Conservation (phyloP, 1,140 invertebrate genomes). For the Laupala kohalensis region DNA sequence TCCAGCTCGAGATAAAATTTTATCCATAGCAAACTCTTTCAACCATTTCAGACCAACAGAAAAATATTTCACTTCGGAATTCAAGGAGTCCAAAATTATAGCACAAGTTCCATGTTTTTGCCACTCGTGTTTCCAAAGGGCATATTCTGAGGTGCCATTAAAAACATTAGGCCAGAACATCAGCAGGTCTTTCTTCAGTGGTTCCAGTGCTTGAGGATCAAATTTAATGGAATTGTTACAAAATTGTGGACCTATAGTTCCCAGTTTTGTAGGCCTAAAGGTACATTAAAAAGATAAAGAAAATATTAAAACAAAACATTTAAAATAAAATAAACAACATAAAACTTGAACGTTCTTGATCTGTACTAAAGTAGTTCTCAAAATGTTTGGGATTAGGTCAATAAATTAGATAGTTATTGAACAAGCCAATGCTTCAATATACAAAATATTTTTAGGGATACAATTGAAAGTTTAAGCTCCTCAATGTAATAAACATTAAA, state of each 20-base stretch:
- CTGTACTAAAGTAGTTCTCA: no score
- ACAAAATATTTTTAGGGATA: no score
- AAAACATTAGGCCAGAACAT: conserved; percentile 57
- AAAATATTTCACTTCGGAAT: conserved; percentile 61
- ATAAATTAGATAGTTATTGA: no score
- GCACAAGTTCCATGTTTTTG: conserved; percentile 74
- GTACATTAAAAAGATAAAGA: conserved; percentile 9
- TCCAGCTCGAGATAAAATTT: conserved; percentile 37
- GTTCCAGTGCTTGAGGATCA: conserved; percentile 36
- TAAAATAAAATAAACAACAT: no score
- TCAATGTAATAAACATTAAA: no score
- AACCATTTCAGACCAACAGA: conserved; percentile 46
- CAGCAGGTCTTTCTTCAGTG: conserved; percentile 44
- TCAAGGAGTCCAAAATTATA: conserved; percentile 38
- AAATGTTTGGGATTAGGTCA: no score
- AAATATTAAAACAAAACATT: no score
- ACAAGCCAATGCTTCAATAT: no score
- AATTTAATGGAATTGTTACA: conserved; percentile 55
- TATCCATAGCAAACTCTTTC: conserved; percentile 45
- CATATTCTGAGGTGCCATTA: conserved; percentile 16
- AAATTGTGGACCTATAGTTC: conserved; percentile 48
- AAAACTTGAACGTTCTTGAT: no score
- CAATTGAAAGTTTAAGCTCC: no score
- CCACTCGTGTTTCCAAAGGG: conserved; percentile 78
- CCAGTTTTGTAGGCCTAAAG: conserved; percentile 56